phyloP scores from a whole-genome alignment of 1,140 invertebrate genomes.

The Papilio machaon region DNA sequence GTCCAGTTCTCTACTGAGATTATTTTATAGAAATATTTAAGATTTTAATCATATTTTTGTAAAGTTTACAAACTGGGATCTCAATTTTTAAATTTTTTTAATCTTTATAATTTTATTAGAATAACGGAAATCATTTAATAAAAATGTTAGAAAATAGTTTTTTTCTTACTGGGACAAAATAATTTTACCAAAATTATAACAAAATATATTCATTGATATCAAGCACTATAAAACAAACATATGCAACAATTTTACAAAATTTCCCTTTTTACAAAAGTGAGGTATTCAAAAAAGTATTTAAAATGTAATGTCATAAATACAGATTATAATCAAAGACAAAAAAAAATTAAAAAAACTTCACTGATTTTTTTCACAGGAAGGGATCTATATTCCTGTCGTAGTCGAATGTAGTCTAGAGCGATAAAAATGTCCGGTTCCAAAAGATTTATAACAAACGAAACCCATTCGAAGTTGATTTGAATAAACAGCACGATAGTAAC shows the following conservation, averaged over 20 bases:
- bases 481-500: slow-evolving; percentile 62
- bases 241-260: no score
- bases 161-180: no score
- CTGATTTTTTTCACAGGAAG: slow-evolving; percentile 42
- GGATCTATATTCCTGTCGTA: slow-evolving; percentile 47
- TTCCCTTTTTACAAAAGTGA: no score
- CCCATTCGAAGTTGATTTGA: slow-evolving; percentile 61
- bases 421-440: slow-evolving; percentile 60
- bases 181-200: no score
- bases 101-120: no score
- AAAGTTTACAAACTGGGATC: neutral
- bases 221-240: no score
- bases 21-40: neutral
- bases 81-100: no score
- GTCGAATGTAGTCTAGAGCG: slow-evolving; percentile 47
- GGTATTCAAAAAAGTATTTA: neutral
- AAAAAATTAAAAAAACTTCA: slow-evolving; percentile 36
- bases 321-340: neutral
- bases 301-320: slow-evolving; percentile 12
- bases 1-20: neutral
- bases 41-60: neutral
- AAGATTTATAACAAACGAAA: slow-evolving; percentile 67
- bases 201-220: no score
- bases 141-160: no score
- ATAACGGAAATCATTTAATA: no score